Evolutionary conservation across 2,888 invertebrate species (phyloP), one percentile per base, ranked within the genome.

Genomic region (Erynnis tages): DNA sequence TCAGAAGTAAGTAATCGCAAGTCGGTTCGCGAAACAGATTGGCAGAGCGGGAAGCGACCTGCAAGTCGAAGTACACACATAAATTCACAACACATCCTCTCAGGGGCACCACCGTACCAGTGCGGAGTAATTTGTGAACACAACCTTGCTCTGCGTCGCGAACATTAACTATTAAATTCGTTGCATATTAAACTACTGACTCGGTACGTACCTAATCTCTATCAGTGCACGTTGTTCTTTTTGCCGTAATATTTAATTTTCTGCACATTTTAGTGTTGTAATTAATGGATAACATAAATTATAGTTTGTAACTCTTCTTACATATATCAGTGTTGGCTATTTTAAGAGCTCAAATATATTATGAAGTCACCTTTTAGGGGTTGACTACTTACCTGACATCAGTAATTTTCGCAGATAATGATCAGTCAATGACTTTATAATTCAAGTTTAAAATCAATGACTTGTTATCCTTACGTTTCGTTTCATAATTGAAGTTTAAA

Each of bases 91-190:
- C 73, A 67, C 67, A 65, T 65, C 55, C 71, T 66, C 82, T 69
- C 77, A 53, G 44, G 84, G 79, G 85, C 79, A 79, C 78, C 80
- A 82, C 83, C 83, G 82, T 79, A 79, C 78, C 80, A 82, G 83
- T 84, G 82, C 77, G 73, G 77, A 82, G 87, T 86, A 87, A 87
- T 88, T 82, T 87, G 83, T 76, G 74, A 80, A 69, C 81, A 79
- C 74, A 79, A 76, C 78, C 68, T 71, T 68, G 68, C 76, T 71
- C 73, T 71, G 73, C 79, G 82, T 82, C 83, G 78, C 66, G 71
- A 73, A 78, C 86, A 86, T 88, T 86, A 88, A 87, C 84, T 88
- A 87, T 88, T 88, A 87, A 88, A 87, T 84, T 88, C 88, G 86
- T 86, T 88, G 87, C 86, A 88, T 88, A 85, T 85, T 86, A 86